Evolutionary conservation across 2,797 vertebrate species (phyloP), one percentile per base, ranked within the genome.

Genomic region (Iguana delicatissima): DNA sequence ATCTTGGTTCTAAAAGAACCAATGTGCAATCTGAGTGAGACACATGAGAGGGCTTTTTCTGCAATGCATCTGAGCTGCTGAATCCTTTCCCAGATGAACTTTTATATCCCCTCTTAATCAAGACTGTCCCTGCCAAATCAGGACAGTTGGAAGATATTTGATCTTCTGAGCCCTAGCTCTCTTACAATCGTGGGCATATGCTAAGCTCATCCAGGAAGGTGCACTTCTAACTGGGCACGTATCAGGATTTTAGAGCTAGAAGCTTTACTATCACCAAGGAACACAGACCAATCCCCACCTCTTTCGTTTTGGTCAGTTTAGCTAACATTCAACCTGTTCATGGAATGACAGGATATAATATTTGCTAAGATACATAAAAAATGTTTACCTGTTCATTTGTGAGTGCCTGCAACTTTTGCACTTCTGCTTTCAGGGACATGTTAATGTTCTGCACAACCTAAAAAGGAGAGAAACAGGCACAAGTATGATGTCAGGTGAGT

Each of bases 331-430:
- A 46, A 14, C n/a, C 12, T 24, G 18, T 12, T 3, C 14, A 42
- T 38, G 16, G n/a, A 29, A 52, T 7, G 6, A 26, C 24, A 67
- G 13, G 32, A 18, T 35, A 35, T 13, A 83, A 35, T 6, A 84
- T 20, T 26, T 67, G 50, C 18, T 16, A 38, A 46, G 4, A 32
- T 38, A 46, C 13, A 20, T 20, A 62, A 46, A 55, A 59, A 64
- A 4, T 6, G 6, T 18, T 96, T 91, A 99, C 99, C 98, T 99
- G 98, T 90, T 99, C 98, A 96, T 98, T 98, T 96, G 98, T 98
- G 94, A 98, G 97, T 94, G 98, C 97, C 95, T 99, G 98, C 95
- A 99, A 97, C 95, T 98, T 98, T 95, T 98, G 98, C 32, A 99
- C 93, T 92, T 99, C 98, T 87, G 97, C 97, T 97, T 99, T 99